Percentiles rank a stretch among this genome's conserved stretches.
These are phyloP conservation scores for Scaptomyza graminum DNA, from an alignment of 1,140 invertebrate species.

Conservation along the genomic window DNA sequence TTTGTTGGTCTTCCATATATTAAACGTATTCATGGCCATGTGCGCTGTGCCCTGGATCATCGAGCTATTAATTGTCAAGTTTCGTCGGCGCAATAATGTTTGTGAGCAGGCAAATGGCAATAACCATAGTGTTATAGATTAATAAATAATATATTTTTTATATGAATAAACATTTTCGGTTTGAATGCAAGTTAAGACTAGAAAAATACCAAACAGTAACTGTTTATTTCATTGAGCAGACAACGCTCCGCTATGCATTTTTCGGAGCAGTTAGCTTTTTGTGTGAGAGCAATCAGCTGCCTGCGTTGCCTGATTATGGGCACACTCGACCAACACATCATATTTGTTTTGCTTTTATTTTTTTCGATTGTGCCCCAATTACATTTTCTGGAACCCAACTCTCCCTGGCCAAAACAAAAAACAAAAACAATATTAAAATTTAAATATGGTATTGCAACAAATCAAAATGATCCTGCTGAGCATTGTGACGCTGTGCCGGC, in stretches of 20 bases:
- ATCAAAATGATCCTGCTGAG: conserved; percentile 74
- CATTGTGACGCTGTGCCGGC: conserved; percentile 70
- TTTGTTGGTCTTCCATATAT: conserved; percentile 74
- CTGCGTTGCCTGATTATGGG: not conserved
- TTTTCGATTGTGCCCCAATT: conserved; percentile 34
- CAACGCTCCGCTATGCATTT: not conserved
- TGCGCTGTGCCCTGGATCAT: conserved; percentile 79
- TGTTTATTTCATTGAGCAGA: not conserved
- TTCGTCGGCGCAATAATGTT: conserved; percentile 66
- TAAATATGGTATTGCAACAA: conserved; percentile 71
- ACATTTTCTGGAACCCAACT: conserved; percentile 19
- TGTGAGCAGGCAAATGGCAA: conserved; percentile 48
- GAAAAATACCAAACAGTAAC: not conserved
- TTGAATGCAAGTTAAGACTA: no score
- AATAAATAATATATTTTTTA: no score
- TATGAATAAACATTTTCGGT: no score
- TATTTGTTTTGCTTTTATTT: conserved; percentile 52
- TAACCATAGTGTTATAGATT: no score
- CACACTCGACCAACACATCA: conserved; percentile 40
- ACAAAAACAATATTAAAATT: not conserved
- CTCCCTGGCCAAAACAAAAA: conserved; percentile 5
- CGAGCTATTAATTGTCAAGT: conserved; percentile 70
- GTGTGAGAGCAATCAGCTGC: conserved; percentile 25
- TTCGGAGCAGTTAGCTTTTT: conserved; percentile 11
- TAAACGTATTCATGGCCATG: conserved; percentile 80